Base-by-base conservation (phyloP, 2,113 vertebrate species). In the human region DNA sequence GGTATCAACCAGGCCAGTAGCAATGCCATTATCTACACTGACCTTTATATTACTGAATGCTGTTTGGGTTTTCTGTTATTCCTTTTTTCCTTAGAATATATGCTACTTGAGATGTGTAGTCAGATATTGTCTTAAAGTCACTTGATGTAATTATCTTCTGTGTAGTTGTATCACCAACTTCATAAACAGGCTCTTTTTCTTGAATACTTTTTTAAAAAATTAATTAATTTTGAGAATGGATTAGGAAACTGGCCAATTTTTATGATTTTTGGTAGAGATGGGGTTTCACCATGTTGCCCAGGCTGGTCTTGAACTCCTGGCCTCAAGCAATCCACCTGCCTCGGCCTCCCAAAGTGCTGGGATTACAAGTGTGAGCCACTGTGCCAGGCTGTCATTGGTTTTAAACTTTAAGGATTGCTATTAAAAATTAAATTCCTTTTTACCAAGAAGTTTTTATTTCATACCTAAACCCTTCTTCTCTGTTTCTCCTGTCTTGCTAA, bases 391-490 rank as follows among this genome's bases (percentile, higher is more conserved):
- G 2, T 78, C 22, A 55, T 52, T 87, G 91, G 43, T 88, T 75
- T 95, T 64, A 64, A 86, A 88, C 11, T 45, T 83, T 72, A 83
- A 88, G 38, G 61, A 86, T 61, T 82, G 43, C 43, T 70, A 89
- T 75, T 52, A 17, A 83, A 89, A 82, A n/a, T 79, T 76, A 43
- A 16, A 64, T 90, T 83, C 79, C 61, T 64, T 64, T 64, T 30
- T 64, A 64, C 61, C 61, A 14, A 30, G 61, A 64, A 87, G n/a
- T 48, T 94, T 86, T 93, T 95, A 80, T 95, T 90, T 88, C 61
- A 86, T 93, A 11, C 25, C 27, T 64, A 40, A 64, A 78, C 18
- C 22, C n/a, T 20, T n/a, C 18, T 80, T 68, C 25, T 85, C 50
- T 85, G 8, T 79, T 68, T 76, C 30, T 90, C 27, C 93, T 43